Base-by-base conservation (phyloP, 2,888 invertebrate genomes). In the Abscondita cerata region DNA sequence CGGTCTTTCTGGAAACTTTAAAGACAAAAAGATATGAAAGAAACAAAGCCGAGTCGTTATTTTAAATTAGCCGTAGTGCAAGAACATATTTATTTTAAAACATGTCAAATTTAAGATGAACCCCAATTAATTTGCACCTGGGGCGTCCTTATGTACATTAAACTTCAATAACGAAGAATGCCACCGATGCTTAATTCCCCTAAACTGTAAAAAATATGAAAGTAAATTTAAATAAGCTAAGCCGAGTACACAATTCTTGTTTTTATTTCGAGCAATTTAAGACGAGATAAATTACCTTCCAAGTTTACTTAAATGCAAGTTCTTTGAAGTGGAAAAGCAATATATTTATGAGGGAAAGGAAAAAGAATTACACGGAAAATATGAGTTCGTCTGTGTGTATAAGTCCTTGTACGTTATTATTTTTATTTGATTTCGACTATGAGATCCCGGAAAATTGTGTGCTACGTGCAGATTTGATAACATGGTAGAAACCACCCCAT, bases 1-100 rank as follows among this genome's bases (percentile, higher is more conserved):
- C 50, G 53, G 59, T 53, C 46, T 33, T 55, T 11, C 55, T 55
- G 55, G 36, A 47, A 54, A 46, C 25, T 13, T 15, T 13, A n/a
- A 53, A 13, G 19, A 36, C 4, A 25, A 25, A 25, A 25, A 6
- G 6, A 25, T 25, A 25, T 25, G 25, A 25, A 25, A 25, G 25
- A 25, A 25, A 25, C 25, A 4, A 34, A 51, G 51, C 19, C 52
- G 25, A n/a, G 40, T 52, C 52, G 38, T 52, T 52, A 52, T 40
- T 31, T 36, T 41, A 41, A 52, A 52, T 52, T 40, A 41, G 40
- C 11, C 15, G 11, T n/a, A 19, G 6, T 20, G 16, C 20, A 52
- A 51, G 52, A 52, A 41, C 40, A 20, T 16, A 19, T 52, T 52
- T 40, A 40, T 52, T 52, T 52, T 52, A 52, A 19, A 40, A 41